Conservation (phyloP, 2,113 vertebrate species). For the Triplophysa dalaica region DNA sequence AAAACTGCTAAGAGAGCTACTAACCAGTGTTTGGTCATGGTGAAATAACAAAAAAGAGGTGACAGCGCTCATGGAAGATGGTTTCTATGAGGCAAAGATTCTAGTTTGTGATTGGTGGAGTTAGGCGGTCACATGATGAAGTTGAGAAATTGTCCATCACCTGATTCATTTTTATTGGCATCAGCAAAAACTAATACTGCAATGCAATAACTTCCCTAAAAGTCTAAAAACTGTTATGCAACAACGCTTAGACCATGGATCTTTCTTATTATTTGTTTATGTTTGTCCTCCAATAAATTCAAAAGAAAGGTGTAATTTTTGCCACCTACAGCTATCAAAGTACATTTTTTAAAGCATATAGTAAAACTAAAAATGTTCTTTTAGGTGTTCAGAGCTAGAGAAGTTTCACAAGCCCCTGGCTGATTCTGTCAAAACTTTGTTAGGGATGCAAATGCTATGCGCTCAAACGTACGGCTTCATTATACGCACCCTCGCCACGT, state of each 20-base stretch:
- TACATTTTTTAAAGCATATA: neutral
- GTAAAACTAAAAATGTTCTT: neutral
- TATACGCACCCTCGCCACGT: neutral
- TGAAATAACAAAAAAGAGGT: constrained; percentile 5
- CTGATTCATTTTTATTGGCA: neutral
- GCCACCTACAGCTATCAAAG: neutral
- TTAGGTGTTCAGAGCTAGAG: neutral
- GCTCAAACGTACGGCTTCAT: neutral
- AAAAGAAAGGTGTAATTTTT: neutral
- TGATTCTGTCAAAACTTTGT: neutral
- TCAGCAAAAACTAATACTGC: constrained; percentile 39
- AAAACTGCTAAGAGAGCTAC: constrained; percentile 31
- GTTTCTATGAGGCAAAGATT: neutral
- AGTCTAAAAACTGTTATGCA: constrained; percentile 32
- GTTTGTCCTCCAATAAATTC: neutral
- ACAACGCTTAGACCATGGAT: neutral
- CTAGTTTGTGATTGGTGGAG: neutral
- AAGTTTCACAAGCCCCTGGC: neutral
- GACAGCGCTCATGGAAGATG: neutral
- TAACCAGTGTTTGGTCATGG: constrained; percentile 34
- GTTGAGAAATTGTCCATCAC: constrained; percentile 34
- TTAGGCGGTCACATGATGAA: neutral
- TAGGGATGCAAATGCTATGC: neutral
- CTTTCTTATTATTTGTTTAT: neutral
- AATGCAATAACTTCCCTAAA: constrained; percentile 16